Conservation (phyloP, 2,888 invertebrate genomes). For the Drosophila mimetica region DNA sequence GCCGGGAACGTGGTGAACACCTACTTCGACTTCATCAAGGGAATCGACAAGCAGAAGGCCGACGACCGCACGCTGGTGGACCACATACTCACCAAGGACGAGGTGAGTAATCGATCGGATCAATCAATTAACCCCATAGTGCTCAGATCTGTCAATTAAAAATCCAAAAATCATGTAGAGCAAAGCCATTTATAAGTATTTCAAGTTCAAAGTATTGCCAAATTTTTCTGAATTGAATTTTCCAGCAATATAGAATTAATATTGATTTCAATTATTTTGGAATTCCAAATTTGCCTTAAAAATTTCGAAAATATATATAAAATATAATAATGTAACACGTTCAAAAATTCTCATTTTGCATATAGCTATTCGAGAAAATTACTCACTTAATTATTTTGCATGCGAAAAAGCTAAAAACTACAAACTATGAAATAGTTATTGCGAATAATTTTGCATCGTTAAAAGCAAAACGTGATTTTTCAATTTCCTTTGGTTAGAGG, state of each 20-base stretch:
- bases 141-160: neutral
- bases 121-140: neutral
- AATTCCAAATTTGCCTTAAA: no score
- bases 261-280: neutral
- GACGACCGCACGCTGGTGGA: constrained; percentile 98
- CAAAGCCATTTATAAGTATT: no score
- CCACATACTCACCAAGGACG: constrained; percentile 92
- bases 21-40: constrained; percentile 97
- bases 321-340: neutral
- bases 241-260: neutral
- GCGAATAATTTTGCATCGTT: neutral
- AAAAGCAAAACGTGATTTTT: constrained; percentile 3
- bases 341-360: constrained; percentile 4
- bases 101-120: constrained; percentile 80
- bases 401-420: neutral
- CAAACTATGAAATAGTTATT: neutral
- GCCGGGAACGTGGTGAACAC: constrained; percentile 99
- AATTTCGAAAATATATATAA: neutral
- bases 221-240: no score
- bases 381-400: neutral
- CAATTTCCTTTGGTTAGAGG: neutral
- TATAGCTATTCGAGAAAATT: neutral
- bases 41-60: constrained; percentile 95
- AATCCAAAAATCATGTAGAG: no score
- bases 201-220: neutral